A percentile compares a stretch with the other conserved stretches of the same genome.
These are phyloP conservation scores for Carcharodon carcharias DNA, from an alignment of 2,797 vertebrate species.

Conservation along the genomic window DNA sequence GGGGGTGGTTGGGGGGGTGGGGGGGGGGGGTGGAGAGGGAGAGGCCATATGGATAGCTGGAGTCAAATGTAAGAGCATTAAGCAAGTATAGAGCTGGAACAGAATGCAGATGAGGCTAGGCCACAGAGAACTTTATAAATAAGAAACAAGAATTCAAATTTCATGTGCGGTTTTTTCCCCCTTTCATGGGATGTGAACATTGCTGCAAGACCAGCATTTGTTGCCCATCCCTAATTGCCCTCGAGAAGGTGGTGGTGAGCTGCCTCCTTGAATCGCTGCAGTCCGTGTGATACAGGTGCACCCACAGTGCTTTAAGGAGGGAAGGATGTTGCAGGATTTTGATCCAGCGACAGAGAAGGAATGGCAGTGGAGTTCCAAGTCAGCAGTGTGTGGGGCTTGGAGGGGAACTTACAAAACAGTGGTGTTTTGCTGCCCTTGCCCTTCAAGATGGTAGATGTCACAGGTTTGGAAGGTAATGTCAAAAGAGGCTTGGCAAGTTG, in stretches of 20 bases:
- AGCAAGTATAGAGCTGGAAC: neutral
- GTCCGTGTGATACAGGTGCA: neutral
- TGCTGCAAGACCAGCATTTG: neutral
- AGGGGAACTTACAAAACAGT: no score
- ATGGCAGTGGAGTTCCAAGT: no score
- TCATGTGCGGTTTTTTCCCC: neutral
- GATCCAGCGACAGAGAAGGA: no score
- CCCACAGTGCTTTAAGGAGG: neutral
- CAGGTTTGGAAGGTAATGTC: no score
- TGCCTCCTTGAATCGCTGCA: neutral
- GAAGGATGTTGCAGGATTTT: no score
- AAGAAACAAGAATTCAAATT: neutral
- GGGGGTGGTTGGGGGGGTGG: conserved; percentile 49
- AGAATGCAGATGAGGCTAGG: neutral
- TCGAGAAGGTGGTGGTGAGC: neutral
- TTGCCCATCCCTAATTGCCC: neutral
- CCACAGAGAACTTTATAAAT: neutral
- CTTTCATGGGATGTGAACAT: neutral
- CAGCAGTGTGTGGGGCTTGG: no score
- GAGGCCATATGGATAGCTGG: conserved; percentile 39
- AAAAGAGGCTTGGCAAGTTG: no score
- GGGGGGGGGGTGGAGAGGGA: conserved; percentile 48
- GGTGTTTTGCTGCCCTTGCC: no score
- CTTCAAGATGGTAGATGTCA: no score
- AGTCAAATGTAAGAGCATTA: neutral